Base-by-base conservation (phyloP, 2,888 invertebrate genomes). In the Sesia apiformis region DNA sequence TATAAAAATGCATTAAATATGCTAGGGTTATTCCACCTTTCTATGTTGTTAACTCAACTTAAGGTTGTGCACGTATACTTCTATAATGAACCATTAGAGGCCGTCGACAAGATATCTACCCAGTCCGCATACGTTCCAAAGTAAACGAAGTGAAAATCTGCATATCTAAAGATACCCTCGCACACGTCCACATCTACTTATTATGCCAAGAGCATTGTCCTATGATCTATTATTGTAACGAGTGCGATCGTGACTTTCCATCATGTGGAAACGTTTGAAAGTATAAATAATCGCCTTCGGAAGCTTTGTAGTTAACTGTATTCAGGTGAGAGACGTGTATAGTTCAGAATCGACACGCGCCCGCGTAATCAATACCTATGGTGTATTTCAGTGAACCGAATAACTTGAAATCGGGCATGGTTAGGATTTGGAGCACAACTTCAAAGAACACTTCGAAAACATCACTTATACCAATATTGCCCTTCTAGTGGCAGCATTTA, bases 181-280 rank as follows among this genome's bases (percentile, higher is more conserved):
- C 23, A 8, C 46, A 46, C 46, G 46, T 46, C 46, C 46, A 46
- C 46, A 5, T 46, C 8, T 46, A 23, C 46, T 65, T 69, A 60
- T 64, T 63, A 69, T 65, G 63, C 61, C 60, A 58, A 53, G 51
- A 53, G 58, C 61, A 63, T 63, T 63, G 62, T 61, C 53, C 56
- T 53, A 55, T 59, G 56, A 57, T 59, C 57, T 59, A 61, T 57
- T 65, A 66, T 65, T 61, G 58, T 55, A 53, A 52, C 56, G 23
- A 46, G 46, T 42, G 42, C 49, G 55, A 62, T 70, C 64, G 66
- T 63, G 60, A 60, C 58, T 68, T 64, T 66, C 56, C 60, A 65
- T 61, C 58, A 61, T 58, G 59, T 8, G 4, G 23, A 46, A n/a
- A 46, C 8, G 46, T n/a, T 46, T 46, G 4, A 23, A 23, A 23